Evolutionary conservation across 2,797 vertebrate genomes (phyloP), one percentile per base, ranked within the genome.

Genomic region (Sebastes oblongus): DNA sequence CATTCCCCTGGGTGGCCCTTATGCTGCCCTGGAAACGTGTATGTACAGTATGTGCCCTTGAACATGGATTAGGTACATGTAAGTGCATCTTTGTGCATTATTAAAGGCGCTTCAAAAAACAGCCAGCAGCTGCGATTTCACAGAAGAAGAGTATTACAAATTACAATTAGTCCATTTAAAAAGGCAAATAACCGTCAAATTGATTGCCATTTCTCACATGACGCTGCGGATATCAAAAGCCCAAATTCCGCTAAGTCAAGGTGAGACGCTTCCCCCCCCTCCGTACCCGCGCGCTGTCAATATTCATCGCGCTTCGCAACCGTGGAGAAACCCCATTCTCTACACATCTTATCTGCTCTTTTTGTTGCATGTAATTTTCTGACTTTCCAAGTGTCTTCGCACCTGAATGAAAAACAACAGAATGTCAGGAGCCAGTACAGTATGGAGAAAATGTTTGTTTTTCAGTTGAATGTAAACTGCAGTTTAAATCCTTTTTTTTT

Each of bases 271-370:
- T 67, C 62, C n/a, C 71, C 69, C 69, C 68, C 36, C 27, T 55
- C 24, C 27, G 61, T 82, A 83, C 66, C 71, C 81, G 84, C 8
- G 18, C 81, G 1, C 76, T 62, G 87, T 88, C 82, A 76, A 60
- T 80, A 83, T 82, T 83, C 86, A 88, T 87, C 84, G 30, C n/a
- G 22, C 78, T 76, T 67, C 24, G 72, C 83, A 75, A n/a, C 83
- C 56, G 12, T 54, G 75, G 77, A 85, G 77, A 81, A 86, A 68
- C 22, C 30, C 81, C 81, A 27, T 86, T 88, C 72, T 86, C 72
- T 54, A 4, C 71, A 39, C 82, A 3, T 42, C 30, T 34, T 7
- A 61, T 55, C 73, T 7, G 64, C 66, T 81, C 66, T 0, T 84
- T 52, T 81, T 76, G 75, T 68, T n/a, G 77, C 70, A 11, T 76